Evolutionary conservation across 1,140 invertebrate genomes (phyloP), one percentile per base, ranked within the genome.

Genomic region (Drosophila kanapiae): DNA sequence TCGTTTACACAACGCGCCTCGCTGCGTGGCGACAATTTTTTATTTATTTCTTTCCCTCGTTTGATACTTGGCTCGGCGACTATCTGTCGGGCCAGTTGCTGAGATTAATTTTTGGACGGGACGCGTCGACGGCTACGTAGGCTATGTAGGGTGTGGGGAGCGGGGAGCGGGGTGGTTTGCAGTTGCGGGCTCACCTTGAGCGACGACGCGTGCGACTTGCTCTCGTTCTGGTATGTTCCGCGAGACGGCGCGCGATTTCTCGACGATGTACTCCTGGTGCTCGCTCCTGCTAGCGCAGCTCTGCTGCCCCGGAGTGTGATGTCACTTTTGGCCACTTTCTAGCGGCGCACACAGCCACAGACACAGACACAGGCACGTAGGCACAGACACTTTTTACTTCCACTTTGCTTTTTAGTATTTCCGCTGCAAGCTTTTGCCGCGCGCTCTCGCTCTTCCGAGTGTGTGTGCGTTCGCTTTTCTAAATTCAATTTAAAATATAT

Each of bases 401-500:
- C 70, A 54, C 63, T 64, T 81, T 60, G 61, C 61, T 27, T 65
- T 76, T 59, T 40, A 63, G 69, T 88, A 87, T 84, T 87, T 90
- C 84, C 84, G 84, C 71, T 88, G 51, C 63, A 72, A 81, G 60
- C 60, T 62, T 71, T 64, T 79, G 51, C 61, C 59, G 67, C 65
- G 70, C 62, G 75, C 69, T 60, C 75, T 57, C 49, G 13, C 51
- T 47, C 51, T 27, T 35, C 6, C 18, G 29, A 33, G 37, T 35
- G 16, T 53, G 11, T 62, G 11, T 35, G 53, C 54, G 38, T 78
- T 83, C 58, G 65, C 75, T 68, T 84, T 70, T 76, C 67, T 85
- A 75, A 75, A 90, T 84, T 90, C 40, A 90, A 88, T 84, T 88
- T 81, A 88, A 74, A 90, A 88, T 88, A 87, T 87, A 87, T 88